A percentile compares a stretch with the other conserved stretches of the same genome.
These are phyloP conservation scores for Tipula lateralis DNA, from an alignment of 2,888 invertebrate species.

Conservation along the genomic window DNA sequence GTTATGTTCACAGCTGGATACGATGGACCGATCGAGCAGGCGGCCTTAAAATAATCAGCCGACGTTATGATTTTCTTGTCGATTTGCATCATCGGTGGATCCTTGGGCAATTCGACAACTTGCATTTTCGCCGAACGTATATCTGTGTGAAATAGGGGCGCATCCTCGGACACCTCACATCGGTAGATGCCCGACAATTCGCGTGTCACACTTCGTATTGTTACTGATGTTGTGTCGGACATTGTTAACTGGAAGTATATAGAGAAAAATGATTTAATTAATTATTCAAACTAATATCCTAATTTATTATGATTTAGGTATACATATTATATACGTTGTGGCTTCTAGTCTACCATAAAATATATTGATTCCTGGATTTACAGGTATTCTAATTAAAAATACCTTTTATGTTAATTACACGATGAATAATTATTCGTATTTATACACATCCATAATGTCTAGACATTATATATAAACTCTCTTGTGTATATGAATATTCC, in stretches of 20 bases:
- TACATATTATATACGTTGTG: neutral
- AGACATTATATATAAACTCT: neutral
- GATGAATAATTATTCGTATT: neutral
- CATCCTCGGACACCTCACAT: slow-evolving; percentile 57
- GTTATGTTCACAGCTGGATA: slow-evolving; percentile 55
- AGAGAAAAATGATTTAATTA: slow-evolving; percentile 34
- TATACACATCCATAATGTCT: neutral
- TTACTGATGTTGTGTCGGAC: slow-evolving; percentile 54
- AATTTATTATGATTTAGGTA: no score
- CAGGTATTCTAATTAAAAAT: neutral
- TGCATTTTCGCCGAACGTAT: slow-evolving; percentile 53
- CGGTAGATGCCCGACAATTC: slow-evolving; percentile 55
- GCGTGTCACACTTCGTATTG: slow-evolving; percentile 52
- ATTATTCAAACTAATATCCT: neutral
- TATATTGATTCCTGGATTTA: neutral
- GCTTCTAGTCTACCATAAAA: neutral
- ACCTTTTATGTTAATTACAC: neutral
- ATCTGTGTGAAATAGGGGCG: slow-evolving; percentile 55
- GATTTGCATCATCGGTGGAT: slow-evolving; percentile 52
- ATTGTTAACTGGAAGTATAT: slow-evolving; percentile 47
- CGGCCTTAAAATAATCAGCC: slow-evolving; percentile 52
- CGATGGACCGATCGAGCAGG: slow-evolving; percentile 54
- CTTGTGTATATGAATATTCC: neutral
- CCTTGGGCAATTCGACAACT: slow-evolving; percentile 54
- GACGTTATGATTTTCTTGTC: slow-evolving; percentile 52